Base-by-base conservation (phyloP, 2,888 invertebrate species). In the Sthenelais limicola region DNA sequence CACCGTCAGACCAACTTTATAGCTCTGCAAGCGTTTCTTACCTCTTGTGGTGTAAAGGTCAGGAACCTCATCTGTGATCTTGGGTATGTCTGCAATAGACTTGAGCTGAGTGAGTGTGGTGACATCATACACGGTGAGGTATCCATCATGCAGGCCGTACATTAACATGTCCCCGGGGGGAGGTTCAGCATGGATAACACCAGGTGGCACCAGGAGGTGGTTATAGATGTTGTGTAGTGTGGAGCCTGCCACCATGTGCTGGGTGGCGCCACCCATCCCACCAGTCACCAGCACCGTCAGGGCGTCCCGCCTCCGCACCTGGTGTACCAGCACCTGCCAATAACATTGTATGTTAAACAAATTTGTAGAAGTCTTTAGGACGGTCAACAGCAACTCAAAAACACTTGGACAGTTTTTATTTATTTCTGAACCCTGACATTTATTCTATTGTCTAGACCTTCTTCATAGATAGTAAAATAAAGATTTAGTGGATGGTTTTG, bases 21-120 rank as follows among this genome's bases (percentile, higher is more conserved):
- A 71, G 49, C 21, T 47, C 12, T 66, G 15, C 5, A 77, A 43
- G 32, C 68, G 69, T 38, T 51, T 70, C 54, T 73, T 76, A 3
- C 73, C 73, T n/a, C 43, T 56, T 32, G 24, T 69, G 3, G 71
- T 52, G 1, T 49, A 21, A 26, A 77, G 56, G 21, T 73, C 54
- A 9, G 32, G 33, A 38, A 77, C 48, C 18, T 76, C 74, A 18
- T 73, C 49, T 28, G 70, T 24, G n/a, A 77, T 77, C n/a, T n/a
- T n/a, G 3, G 48, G 26, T 5, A 70, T 70, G 2, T 74, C 48
- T 28, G 28, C 49, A 3, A 72, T 51, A 3, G 35, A 35, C 2
- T 35, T 24, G 12, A 69, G 18, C 4, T 33, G 12, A 9, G 52
- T 28, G 26, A 76, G 43, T 5, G 21, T 28, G 2, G 49, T 43